phyloP scores from a whole-genome alignment of 1,140 invertebrate species.

The Euura lappo region DNA sequence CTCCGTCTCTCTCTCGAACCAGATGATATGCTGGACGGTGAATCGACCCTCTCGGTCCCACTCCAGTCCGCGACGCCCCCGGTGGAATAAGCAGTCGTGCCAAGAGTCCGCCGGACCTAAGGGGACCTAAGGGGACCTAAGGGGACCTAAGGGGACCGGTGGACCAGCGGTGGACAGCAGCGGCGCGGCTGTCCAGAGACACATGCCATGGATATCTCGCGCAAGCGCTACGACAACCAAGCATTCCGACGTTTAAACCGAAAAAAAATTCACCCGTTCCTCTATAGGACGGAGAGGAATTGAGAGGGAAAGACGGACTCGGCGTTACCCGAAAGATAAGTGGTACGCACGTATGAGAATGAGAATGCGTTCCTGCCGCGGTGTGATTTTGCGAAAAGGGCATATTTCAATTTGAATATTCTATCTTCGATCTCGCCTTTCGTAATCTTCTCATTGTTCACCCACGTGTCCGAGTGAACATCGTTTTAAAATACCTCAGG shows the following conservation, averaged over 20 bases:
- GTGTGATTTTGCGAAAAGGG: too few relatives aligned
- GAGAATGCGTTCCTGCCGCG: too few relatives aligned
- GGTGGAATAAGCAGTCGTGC: slow-evolving; percentile 5
- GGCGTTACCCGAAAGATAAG: background rate
- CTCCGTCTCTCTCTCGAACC: background rate
- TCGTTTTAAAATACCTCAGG: background rate
- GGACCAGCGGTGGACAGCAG: background rate
- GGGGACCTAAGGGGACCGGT: background rate
- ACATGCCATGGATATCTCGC: slow-evolving; percentile 3
- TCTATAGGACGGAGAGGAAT: background rate
- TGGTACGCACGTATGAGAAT: background rate
- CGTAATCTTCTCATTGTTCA: background rate
- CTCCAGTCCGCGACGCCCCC: background rate
- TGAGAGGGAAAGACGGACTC: background rate
- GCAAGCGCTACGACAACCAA: slow-evolving; percentile 4
- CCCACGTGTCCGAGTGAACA: background rate
- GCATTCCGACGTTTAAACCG: slow-evolving; percentile 6
- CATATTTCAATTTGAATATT: too few relatives aligned
- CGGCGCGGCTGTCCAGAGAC: background rate
- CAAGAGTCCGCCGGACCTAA: background rate
- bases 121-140: background rate
- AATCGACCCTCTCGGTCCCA: background rate
- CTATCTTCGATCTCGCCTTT: too few relatives aligned
- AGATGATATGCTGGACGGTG: background rate
- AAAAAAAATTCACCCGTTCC: background rate